Conservation (phyloP, 2,113 vertebrate species). For the Lathamus discolor region DNA sequence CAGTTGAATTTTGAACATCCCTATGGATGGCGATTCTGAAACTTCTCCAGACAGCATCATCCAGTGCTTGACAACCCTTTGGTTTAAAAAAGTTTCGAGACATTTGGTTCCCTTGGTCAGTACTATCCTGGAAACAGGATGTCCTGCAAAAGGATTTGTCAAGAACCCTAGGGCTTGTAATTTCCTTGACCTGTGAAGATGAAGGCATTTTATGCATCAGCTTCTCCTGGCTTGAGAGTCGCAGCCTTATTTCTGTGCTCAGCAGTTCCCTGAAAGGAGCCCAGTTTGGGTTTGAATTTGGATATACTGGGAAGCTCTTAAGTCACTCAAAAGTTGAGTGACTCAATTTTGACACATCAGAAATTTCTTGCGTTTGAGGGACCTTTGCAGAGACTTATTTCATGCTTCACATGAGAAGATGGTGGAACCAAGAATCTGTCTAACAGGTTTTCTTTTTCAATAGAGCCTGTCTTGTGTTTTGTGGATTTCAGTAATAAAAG, state of each 20-base stretch:
- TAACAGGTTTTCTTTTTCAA: conserved; percentile 23
- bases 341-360: conserved; percentile 3
- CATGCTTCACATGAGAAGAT: not conserved
- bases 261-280: not conserved
- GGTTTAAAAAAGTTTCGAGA: not conserved
- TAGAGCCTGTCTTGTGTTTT: not conserved
- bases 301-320: not conserved
- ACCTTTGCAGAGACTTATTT: not conserved
- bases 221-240: not conserved
- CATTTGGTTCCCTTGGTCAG: not conserved
- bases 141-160: not conserved
- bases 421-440: not conserved
- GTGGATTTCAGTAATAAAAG: not conserved
- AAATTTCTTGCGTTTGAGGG: not conserved
- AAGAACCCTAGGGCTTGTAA: not conserved
- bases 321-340: not conserved
- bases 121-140: not conserved
- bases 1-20: not conserved
- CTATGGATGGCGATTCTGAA: not conserved
- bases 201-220: not conserved
- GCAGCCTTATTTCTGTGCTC: not conserved
- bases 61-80: not conserved
- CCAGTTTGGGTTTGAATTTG: not conserved
- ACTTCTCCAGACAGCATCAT: not conserved
- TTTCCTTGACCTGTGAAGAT: not conserved